Evolutionary conservation across 2,113 vertebrate species (phyloP).

Genomic region (Meriones unguiculatus): DNA sequence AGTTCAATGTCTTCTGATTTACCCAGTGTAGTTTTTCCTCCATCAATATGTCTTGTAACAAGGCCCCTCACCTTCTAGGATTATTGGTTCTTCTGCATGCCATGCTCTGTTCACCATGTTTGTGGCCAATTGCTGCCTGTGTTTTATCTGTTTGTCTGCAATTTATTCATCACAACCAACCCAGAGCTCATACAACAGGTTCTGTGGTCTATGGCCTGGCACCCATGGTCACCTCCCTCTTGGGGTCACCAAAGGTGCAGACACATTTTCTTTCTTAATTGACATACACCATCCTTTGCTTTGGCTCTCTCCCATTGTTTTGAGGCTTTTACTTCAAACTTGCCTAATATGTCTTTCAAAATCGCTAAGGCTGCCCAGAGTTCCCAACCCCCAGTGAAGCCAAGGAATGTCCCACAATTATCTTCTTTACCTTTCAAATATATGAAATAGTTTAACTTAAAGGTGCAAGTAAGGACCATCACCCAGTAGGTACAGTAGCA

Average conservation of each 20-base stretch:
- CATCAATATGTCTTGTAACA: neutral
- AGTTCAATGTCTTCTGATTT: neutral
- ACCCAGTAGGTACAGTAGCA: neutral
- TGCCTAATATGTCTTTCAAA: neutral
- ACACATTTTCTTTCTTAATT: neutral
- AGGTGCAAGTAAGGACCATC: neutral
- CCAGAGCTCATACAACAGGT: neutral
- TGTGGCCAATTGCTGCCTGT: neutral
- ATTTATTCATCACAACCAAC: neutral
- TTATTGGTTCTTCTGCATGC: neutral
- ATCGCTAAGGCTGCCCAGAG: neutral
- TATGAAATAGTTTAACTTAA: neutral
- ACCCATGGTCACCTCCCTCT: neutral
- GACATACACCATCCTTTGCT: neutral
- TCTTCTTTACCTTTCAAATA: neutral
- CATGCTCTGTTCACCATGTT: neutral
- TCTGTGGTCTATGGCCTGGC: neutral
- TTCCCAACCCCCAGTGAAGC: neutral
- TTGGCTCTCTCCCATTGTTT: neutral
- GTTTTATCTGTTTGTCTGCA: neutral
- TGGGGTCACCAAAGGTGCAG: neutral
- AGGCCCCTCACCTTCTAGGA: neutral
- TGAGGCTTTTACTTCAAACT: neutral
- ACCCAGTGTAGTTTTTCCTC: neutral
- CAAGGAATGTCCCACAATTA: neutral